Percentiles rank a stretch among this genome's conserved stretches.
phyloP scores from a whole-genome alignment of 1,140 invertebrate genomes.

The Nebria ingens region DNA sequence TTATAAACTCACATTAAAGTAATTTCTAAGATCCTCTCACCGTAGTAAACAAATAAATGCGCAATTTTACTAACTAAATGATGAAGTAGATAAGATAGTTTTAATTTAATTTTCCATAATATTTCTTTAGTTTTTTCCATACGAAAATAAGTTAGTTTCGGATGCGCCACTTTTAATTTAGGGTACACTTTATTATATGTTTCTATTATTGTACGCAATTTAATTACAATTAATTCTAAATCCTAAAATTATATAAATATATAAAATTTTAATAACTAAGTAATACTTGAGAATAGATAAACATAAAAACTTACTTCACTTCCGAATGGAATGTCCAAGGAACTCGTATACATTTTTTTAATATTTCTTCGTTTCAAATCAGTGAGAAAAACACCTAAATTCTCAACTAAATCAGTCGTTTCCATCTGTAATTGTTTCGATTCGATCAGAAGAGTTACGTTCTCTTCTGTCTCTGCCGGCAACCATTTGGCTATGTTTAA shows the following conservation, averaged over 20 bases:
- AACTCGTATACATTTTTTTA: slow-evolving; percentile 16
- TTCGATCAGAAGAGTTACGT: slow-evolving; percentile 18
- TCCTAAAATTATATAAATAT: slow-evolving; percentile 17
- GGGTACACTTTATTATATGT: slow-evolving; percentile 18
- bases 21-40: slow-evolving; percentile 24
- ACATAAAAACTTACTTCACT: slow-evolving; percentile 17
- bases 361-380: slow-evolving; percentile 20
- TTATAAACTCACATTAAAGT: slow-evolving; percentile 24
- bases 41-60: slow-evolving; percentile 26
- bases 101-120: slow-evolving; percentile 27
- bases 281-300: slow-evolving; percentile 17
- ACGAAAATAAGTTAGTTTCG: slow-evolving; percentile 11
- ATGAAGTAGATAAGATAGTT: slow-evolving; percentile 28
- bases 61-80: slow-evolving; percentile 26
- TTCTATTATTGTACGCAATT: slow-evolving; percentile 15
- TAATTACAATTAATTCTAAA: slow-evolving; percentile 18
- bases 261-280: slow-evolving; percentile 3
- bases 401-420: slow-evolving; percentile 17
- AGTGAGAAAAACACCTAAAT: slow-evolving; percentile 16
- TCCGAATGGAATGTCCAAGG: slow-evolving; percentile 13
- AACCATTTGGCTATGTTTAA: slow-evolving; percentile 30
- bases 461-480: slow-evolving; percentile 22
- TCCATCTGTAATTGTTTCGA: slow-evolving; percentile 23
- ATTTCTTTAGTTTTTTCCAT: slow-evolving; percentile 21
- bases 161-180: slow-evolving; percentile 13